Base-by-base conservation (phyloP, 2,797 vertebrate genomes). In the Neopelma chrysocephalum region DNA sequence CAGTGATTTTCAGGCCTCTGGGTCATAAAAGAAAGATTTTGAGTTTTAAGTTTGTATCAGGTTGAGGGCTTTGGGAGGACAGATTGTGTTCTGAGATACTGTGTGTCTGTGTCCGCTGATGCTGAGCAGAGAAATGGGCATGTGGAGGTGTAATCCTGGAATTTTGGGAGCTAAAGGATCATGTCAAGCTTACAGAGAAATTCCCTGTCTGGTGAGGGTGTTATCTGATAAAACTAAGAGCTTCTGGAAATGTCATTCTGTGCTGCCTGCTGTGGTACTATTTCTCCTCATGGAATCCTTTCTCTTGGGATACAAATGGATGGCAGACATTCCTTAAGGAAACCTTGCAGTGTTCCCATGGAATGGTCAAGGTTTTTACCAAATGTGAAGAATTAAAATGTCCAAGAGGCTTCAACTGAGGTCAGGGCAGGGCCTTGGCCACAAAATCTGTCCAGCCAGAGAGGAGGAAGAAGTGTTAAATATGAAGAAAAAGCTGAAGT, bases 61-160 rank as follows among this genome's bases (percentile, higher is more conserved):
- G 79, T 82, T 75, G 71, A 92, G 66, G 43, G 58, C 71, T 88
- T 82, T 9, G 18, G 62, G 71, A 82, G 48, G 62, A 76, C 58
- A 54, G 82, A 82, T 62, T 42, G 57, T 8, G 31, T 50, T 80
- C 54, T 60, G 47, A 76, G 72, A 76, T 83, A 73, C 54, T 31
- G 32, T 48, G 56, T 43, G 66, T 57, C 20, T 82, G 60, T 94
- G 56, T 64, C 62, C 61, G 38, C 68, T 57, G 47, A 92, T 91
- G 69, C 53, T 64, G 60, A 91, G 84, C 64, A 90, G 83, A 92
- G 76, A 86, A 90, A 80, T 48, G 77, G 84, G 64, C 89, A 82
- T 83, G 88, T 89, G 90, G 77, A 92, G 81, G 56, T 60, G 48
- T 89, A 95, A 94, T 94, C 84, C 69, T 53, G 82, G 69, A 84